A percentile compares a stretch with the other conserved stretches of the same genome.
phyloP scores from a whole-genome alignment of 2,888 invertebrate species.

The Epinotia bilunana region DNA sequence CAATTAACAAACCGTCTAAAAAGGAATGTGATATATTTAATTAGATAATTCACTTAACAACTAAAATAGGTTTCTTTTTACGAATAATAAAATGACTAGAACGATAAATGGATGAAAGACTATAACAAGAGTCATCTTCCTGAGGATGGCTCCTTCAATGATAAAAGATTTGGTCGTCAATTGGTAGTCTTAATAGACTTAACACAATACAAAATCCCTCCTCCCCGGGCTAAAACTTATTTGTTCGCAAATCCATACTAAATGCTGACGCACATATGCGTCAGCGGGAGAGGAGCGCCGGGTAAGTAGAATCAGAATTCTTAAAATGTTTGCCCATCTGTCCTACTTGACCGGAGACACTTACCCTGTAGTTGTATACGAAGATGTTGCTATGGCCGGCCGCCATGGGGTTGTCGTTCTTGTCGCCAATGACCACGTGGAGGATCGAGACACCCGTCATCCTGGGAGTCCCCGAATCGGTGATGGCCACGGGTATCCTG shows the following conservation, averaged over 20 bases:
- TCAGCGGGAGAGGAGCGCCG: too few species aligned
- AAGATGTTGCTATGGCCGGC: constrained; percentile 95
- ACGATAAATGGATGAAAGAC: background rate
- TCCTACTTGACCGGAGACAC: constrained; percentile 15
- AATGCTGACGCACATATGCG: too few species aligned
- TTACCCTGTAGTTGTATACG: constrained; percentile 96
- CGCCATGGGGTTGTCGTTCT: constrained; percentile 96
- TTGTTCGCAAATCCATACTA: too few species aligned
- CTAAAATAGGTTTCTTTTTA: background rate
- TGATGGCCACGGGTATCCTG: constrained; percentile 94
- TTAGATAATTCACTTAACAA: too few species aligned
- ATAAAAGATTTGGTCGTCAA: background rate
- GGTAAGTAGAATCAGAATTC: background rate
- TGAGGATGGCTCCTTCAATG: background rate
- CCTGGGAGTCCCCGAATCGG: constrained; percentile 91
- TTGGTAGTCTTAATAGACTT: background rate
- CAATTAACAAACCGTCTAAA: too few species aligned
- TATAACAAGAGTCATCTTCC: background rate
- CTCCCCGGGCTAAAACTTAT: too few species aligned
- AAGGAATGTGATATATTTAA: too few species aligned
- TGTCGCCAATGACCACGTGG: constrained; percentile 96
- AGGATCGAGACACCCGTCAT: constrained; percentile 92
- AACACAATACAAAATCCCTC: background rate
- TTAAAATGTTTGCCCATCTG: background rate
- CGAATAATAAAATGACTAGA: background rate